phyloP scores from a whole-genome alignment of 1,140 invertebrate species.

The Drosophila arizonae region DNA sequence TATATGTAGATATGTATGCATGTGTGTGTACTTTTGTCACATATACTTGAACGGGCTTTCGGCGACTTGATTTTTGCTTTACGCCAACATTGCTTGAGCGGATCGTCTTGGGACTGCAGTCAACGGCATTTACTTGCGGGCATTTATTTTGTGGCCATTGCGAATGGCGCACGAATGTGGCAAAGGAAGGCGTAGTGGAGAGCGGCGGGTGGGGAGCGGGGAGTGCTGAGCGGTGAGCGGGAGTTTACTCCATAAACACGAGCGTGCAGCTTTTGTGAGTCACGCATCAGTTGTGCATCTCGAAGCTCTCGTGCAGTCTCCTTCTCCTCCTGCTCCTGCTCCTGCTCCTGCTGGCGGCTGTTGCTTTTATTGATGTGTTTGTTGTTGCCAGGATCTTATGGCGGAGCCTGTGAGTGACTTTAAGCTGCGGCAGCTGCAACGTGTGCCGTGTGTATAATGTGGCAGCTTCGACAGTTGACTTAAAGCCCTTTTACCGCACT shows the following conservation, averaged over 20 bases:
- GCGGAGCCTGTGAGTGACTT: slow-evolving; percentile 58
- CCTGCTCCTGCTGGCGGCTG: slow-evolving; percentile 14
- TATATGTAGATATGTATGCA: not conserved
- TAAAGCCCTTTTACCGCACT: slow-evolving; percentile 27
- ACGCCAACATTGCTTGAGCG: slow-evolving; percentile 22
- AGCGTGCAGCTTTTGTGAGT: slow-evolving; percentile 30
- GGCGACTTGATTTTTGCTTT: slow-evolving; percentile 44
- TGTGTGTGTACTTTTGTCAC: slow-evolving; percentile 61
- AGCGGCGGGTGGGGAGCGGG: not conserved
- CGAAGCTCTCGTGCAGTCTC: slow-evolving; percentile 4
- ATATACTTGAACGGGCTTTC: slow-evolving; percentile 62
- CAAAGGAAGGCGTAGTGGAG: not conserved
- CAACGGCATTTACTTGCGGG: slow-evolving; percentile 66
- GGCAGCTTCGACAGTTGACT: slow-evolving; percentile 49
- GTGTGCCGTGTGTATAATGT: slow-evolving; percentile 64
- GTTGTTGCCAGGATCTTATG: slow-evolving; percentile 40
- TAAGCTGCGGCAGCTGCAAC: slow-evolving; percentile 59
- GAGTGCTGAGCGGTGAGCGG: not conserved
- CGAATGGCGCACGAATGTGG: not conserved
- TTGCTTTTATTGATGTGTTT: slow-evolving; percentile 38
- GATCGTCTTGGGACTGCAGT: slow-evolving; percentile 56
- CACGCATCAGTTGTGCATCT: slow-evolving; percentile 36
- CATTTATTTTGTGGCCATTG: slow-evolving; percentile 58
- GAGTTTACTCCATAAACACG: slow-evolving; percentile 18
- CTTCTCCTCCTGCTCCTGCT: slow-evolving; percentile 6